Conservation (phyloP, 2,888 invertebrate species). For the Nudaria mundana region DNA sequence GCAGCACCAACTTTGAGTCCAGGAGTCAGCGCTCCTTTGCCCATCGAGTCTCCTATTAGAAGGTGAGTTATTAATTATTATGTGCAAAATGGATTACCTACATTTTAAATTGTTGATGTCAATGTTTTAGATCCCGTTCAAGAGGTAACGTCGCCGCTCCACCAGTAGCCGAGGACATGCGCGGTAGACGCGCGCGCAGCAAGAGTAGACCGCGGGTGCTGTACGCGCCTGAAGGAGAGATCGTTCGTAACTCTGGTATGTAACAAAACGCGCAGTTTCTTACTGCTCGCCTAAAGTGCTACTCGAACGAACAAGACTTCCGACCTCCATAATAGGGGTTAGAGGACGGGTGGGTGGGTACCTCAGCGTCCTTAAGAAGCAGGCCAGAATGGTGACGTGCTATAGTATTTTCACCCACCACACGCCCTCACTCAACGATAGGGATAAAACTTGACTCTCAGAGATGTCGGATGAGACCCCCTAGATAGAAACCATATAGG, state of each 20-base stretch:
- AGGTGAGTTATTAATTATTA: slow-evolving; percentile 40
- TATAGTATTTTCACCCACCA: too few species aligned
- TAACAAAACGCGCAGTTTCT: neutral
- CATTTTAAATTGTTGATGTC: neutral
- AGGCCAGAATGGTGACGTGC: too few species aligned
- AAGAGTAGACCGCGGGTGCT: slow-evolving; percentile 92
- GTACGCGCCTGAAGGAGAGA: slow-evolving; percentile 91
- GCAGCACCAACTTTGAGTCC: slow-evolving; percentile 67
- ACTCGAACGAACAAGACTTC: too few species aligned
- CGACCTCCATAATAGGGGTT: too few species aligned
- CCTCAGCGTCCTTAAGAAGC: too few species aligned
- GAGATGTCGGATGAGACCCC: too few species aligned
- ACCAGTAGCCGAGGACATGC: slow-evolving; percentile 62
- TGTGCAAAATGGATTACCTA: neutral
- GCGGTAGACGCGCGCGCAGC: slow-evolving; percentile 85
- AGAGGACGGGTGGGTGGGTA: too few species aligned
- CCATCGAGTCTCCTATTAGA: slow-evolving; percentile 71
- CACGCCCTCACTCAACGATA: too few species aligned
- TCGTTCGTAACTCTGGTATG: slow-evolving; percentile 86
- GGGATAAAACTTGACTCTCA: too few species aligned
- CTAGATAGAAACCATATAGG: too few species aligned
- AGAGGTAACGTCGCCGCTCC: slow-evolving; percentile 65
- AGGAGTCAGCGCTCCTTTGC: slow-evolving; percentile 65
- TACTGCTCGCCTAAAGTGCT: neutral
- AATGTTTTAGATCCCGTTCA: slow-evolving; percentile 57